Conservation (phyloP, 2,888 invertebrate species). For the Mythimna pallens region DNA sequence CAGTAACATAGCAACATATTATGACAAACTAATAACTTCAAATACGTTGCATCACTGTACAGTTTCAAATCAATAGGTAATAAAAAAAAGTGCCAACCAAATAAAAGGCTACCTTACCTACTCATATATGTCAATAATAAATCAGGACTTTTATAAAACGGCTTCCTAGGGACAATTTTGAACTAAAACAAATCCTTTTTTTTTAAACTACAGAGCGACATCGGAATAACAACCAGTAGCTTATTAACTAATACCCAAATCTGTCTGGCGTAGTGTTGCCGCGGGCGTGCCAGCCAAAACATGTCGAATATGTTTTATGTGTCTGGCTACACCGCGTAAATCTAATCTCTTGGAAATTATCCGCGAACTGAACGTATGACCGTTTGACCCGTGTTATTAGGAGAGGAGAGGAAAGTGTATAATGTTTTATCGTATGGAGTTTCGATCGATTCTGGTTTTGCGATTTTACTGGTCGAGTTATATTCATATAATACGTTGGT, state of each 20-base stretch:
- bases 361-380: slow-evolving; percentile 16
- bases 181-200: not conserved
- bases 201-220: not conserved
- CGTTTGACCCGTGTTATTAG: slow-evolving; percentile 13
- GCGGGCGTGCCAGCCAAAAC: slow-evolving; percentile 49
- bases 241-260: slow-evolving; percentile 39
- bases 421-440: not conserved
- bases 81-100: no score
- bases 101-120: no score
- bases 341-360: slow-evolving; percentile 57
- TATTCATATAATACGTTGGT: not conserved
- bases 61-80: no score
- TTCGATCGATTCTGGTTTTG: not conserved
- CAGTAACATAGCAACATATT: no score
- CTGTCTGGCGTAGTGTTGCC: slow-evolving; percentile 25
- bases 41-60: no score
- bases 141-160: no score
- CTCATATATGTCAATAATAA: no score
- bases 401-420: not conserved
- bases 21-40: no score
- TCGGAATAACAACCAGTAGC: not conserved
- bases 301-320: slow-evolving; percentile 59
- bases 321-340: slow-evolving; percentile 56
- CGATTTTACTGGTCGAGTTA: not conserved
- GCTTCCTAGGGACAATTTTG: no score